Percentiles rank a stretch among this genome's conserved stretches.
Evolutionary conservation across 2,797 vertebrate genomes (phyloP).

Genomic region (Rhodeus uyekii): DNA sequence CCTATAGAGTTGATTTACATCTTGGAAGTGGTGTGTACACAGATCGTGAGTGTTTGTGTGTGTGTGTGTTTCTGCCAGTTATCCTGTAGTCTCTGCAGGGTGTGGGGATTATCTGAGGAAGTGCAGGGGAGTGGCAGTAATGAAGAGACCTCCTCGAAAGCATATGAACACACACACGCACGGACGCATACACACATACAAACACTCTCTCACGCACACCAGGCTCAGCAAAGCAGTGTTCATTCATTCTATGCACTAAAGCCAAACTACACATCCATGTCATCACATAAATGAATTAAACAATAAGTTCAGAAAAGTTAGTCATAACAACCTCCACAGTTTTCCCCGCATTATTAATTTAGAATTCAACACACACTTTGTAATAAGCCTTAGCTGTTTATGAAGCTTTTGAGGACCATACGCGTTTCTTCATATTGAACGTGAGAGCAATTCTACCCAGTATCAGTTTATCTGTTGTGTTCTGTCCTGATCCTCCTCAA

Average conservation of each 20-base stretch:
- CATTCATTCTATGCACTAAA: slow-evolving; percentile 73
- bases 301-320: background rate
- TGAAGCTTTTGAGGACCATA: background rate
- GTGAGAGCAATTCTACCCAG: background rate
- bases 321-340: background rate
- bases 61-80: slow-evolving; percentile 55
- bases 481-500: slow-evolving; percentile 53
- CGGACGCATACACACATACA: slow-evolving; percentile 50
- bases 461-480: slow-evolving; percentile 42
- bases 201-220: background rate
- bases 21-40: slow-evolving; percentile 32
- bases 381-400: too few species aligned
- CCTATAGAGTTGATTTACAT: slow-evolving; percentile 17
- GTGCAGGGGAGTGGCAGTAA: slow-evolving; percentile 79
- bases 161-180: slow-evolving; percentile 46
- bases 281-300: background rate
- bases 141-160: slow-evolving; percentile 68
- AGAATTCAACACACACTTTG: background rate
- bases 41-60: slow-evolving; percentile 55
- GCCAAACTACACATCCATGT: slow-evolving; percentile 1
- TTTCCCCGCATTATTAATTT: background rate
- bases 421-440: background rate
- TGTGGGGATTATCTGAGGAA: slow-evolving; percentile 83
- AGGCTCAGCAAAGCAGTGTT: slow-evolving; percentile 39
- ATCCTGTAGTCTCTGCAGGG: slow-evolving; percentile 59